Evolutionary conservation across 2,888 invertebrate species (phyloP).

Genomic region (Merodon equestris): DNA sequence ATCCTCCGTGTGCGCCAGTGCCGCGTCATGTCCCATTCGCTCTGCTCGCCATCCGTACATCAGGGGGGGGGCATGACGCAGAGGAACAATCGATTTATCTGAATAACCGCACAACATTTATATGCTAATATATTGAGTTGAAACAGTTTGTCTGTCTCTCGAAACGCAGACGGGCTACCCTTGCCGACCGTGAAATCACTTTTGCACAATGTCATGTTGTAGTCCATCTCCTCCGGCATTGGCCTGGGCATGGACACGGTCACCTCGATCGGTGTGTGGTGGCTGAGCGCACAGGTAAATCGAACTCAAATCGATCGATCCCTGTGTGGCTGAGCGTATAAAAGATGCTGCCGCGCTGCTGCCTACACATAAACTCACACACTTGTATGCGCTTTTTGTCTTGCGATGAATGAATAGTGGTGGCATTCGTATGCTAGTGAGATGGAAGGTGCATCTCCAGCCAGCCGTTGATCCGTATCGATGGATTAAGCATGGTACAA

Average conservation of each 20-base stretch:
- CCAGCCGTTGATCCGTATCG: slow-evolving; percentile 56
- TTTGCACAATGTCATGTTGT: slow-evolving; percentile 62
- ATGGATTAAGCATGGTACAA: slow-evolving; percentile 61
- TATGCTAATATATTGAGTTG: slow-evolving; percentile 64
- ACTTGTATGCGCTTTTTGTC: not conserved
- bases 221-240: slow-evolving; percentile 32
- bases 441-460: slow-evolving; percentile 46
- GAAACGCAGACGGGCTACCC: slow-evolving; percentile 13
- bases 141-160: slow-evolving; percentile 38
- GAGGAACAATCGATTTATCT: slow-evolving; percentile 67
- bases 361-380: slow-evolving; percentile 41
- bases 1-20: slow-evolving; percentile 39
- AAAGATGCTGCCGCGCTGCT: slow-evolving; percentile 11
- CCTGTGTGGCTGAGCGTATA: slow-evolving; percentile 41
- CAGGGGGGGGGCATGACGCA: slow-evolving; percentile 1
- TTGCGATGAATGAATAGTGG: slow-evolving; percentile 45
- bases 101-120: slow-evolving; percentile 67
- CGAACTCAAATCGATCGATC: slow-evolving; percentile 63
- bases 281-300: slow-evolving; percentile 48
- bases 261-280: not conserved
- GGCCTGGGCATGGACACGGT: too few relatives aligned
- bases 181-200: slow-evolving; percentile 55
- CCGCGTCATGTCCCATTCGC: slow-evolving; percentile 40
- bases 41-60: slow-evolving; percentile 7
- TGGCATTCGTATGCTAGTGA: slow-evolving; percentile 17